phyloP scores from a whole-genome alignment of 2,888 invertebrate species.

The Thymelicus sylvestris region DNA sequence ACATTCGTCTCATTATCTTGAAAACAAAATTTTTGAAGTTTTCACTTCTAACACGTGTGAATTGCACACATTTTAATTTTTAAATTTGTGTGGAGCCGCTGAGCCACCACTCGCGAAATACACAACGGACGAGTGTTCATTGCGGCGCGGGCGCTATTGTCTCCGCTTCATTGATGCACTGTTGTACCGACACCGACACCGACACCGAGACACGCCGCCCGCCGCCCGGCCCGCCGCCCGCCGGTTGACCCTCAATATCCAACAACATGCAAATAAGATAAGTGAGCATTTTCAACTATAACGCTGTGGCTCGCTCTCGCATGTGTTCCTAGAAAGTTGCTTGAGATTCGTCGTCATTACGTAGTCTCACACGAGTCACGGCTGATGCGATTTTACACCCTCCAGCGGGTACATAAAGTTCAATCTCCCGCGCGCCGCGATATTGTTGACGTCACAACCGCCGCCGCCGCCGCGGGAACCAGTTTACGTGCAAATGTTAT shows the following conservation, averaged over 20 bases:
- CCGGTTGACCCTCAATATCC: neutral
- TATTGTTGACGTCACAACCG: slow-evolving; percentile 12
- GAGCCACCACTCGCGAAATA: too few relatives aligned
- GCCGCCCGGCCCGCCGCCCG: slow-evolving; percentile 5
- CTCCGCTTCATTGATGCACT: slow-evolving; percentile 24
- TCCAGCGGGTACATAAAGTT: slow-evolving; percentile 1
- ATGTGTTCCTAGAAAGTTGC: neutral
- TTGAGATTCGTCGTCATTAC: neutral
- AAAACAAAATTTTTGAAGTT: too few relatives aligned
- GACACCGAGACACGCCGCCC: neutral
- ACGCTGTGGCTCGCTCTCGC: neutral
- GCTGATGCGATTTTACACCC: slow-evolving; percentile 2
- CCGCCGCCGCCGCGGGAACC: neutral
- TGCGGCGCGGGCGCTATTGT: slow-evolving; percentile 21
- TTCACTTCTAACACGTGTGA: too few relatives aligned
- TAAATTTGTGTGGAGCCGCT: too few relatives aligned
- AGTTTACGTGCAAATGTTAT: slow-evolving; percentile 27
- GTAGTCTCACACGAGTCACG: neutral
- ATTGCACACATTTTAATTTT: too few relatives aligned
- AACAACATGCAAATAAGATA: neutral
- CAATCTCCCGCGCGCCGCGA: slow-evolving; percentile 5
- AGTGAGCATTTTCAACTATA: neutral
- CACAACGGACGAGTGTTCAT: slow-evolving; percentile 10
- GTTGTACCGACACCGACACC: neutral
- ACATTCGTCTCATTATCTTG: too few relatives aligned